Evolutionary conservation across 2,113 vertebrate genomes (phyloP).

Genomic region (Peromyscus maniculatus): DNA sequence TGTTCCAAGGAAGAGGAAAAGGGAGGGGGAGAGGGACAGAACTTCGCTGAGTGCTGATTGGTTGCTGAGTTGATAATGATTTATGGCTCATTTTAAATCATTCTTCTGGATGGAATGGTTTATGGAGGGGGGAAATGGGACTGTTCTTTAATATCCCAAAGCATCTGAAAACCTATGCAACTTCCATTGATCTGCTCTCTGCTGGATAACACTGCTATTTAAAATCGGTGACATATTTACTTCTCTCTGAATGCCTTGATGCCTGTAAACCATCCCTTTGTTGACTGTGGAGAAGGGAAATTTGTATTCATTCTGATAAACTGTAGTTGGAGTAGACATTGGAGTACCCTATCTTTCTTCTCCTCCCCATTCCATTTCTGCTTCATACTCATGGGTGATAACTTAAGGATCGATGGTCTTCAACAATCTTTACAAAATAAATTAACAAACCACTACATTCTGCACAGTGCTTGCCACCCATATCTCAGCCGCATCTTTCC

Average conservation of each 20-base stretch:
- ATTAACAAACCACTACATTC: conserved; percentile 28
- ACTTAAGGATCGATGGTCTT: background rate
- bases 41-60: conserved; percentile 62
- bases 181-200: conserved; percentile 78
- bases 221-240: conserved; percentile 77
- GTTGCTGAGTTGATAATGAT: conserved; percentile 69
- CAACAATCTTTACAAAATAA: background rate
- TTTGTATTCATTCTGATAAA: conserved; percentile 42
- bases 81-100: conserved; percentile 76
- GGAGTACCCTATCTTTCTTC: background rate
- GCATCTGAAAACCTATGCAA: conserved; percentile 74
- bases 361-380: background rate
- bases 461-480: background rate
- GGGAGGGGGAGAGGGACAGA: background rate
- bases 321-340: conserved; percentile 2
- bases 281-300: conserved; percentile 64
- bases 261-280: conserved; percentile 65
- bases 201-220: conserved; percentile 74
- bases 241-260: conserved; percentile 66
- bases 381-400: background rate
- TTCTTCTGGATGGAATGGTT: conserved; percentile 71
- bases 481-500: conserved; percentile 12
- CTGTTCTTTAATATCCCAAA: conserved; percentile 79
- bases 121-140: conserved; percentile 61
- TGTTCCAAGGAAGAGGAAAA: conserved; percentile 24